Percentiles rank a stretch among this genome's conserved stretches.
Conservation (phyloP, 2,113 vertebrate genomes). For the Heliornis fulica region DNA sequence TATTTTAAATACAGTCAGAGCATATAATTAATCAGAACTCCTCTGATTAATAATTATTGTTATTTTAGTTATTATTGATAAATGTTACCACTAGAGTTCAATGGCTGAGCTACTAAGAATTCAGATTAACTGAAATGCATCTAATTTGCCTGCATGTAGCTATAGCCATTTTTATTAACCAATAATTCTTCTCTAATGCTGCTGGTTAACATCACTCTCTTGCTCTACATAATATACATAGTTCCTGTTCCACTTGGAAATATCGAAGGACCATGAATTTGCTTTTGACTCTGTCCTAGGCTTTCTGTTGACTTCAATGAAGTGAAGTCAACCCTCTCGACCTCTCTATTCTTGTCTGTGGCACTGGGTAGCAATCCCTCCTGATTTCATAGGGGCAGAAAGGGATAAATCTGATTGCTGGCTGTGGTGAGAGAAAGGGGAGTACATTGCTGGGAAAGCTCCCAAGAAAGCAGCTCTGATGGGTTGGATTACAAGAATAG, state of each 20-base stretch:
- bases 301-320: not conserved
- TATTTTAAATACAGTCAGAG: slow-evolving; percentile 46
- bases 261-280: not conserved
- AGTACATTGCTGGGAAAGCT: not conserved
- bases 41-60: slow-evolving; percentile 68
- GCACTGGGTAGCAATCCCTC: not conserved
- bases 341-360: not conserved
- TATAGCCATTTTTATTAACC: slow-evolving; percentile 27
- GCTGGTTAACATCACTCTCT: not conserved
- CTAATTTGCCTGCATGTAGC: slow-evolving; percentile 56
- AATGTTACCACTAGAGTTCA: slow-evolving; percentile 50
- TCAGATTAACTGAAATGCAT: slow-evolving; percentile 50
- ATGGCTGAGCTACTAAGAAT: slow-evolving; percentile 48
- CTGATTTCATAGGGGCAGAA: not conserved
- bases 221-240: not conserved
- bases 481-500: not conserved
- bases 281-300: not conserved
- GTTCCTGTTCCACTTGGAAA: not conserved
- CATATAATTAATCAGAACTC: slow-evolving; percentile 56
- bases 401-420: not conserved
- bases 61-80: slow-evolving; percentile 67
- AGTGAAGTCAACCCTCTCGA: not conserved
- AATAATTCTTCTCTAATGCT: not conserved
- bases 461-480: not conserved
- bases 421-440: not conserved